Base-by-base conservation (phyloP, 2,113 vertebrate genomes). In the Mormyrus iriodes region DNA sequence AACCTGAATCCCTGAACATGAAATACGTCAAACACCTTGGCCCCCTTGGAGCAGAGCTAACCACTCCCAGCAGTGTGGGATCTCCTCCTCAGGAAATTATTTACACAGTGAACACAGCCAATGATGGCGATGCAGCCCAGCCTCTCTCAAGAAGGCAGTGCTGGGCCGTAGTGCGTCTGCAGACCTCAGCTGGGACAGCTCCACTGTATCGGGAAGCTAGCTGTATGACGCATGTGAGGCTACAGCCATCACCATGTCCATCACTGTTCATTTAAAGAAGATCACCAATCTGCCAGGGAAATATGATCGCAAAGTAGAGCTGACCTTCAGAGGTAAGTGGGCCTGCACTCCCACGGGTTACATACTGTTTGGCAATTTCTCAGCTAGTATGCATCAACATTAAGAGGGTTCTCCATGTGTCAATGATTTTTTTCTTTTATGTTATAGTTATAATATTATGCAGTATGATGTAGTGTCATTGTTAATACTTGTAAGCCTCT, bases 281-380 rank as follows among this genome's bases (percentile, higher is more conserved):
- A 94, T 98, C 83, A 95, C 92, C 86, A 96, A 96, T 89, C 94
- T 98, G 65, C 97, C 97, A 0, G 97, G 97, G 27, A 94, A 90
- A 53, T 96, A 95, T 0, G 97, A 98, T 93, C 93, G 96, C 85
- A 97, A 97, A 92, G 97, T 97, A 2, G 94, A 95, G 49, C 94
- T 98, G 91, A 92, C 93, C 90, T 98, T 98, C 94, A 94, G 97
- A 94, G 98, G 97, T 98, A 91, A 94, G 95, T 90, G 3, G 49
- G 61, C 69, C n/a, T 31, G 15, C 13, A 10, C n/a, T 53, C 19
- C 9, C 27, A 48, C 39, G 5, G 39, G 17, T 79, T 35, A 31
- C 61, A 69, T 13, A 42, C 39, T 7, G 15, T 76, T 5, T 76
- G 27, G 4, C 73, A 7, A 42, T 79, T 42, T 7, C 35, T 79